phyloP scores from a whole-genome alignment of 2,888 invertebrate species.

The Meghimatium bilineatum region DNA sequence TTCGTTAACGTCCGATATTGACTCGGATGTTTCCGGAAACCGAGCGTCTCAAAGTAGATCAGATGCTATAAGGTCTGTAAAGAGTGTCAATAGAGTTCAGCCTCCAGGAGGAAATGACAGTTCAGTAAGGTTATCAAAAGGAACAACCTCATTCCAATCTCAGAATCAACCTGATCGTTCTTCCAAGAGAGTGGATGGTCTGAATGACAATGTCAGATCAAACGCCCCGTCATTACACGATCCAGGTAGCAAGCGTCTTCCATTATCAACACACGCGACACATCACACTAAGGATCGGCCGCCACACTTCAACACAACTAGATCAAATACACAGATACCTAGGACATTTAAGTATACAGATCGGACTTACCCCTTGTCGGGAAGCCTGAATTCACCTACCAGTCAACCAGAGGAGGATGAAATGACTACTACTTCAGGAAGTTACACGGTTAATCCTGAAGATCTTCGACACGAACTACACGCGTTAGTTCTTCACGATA shows the following conservation, averaged over 20 bases:
- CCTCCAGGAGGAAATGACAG: background rate
- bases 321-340: background rate
- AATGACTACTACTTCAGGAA: constrained; percentile 54
- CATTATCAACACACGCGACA: background rate
- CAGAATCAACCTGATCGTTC: background rate
- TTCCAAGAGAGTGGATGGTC: constrained; percentile 10
- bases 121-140: background rate
- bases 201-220: background rate
- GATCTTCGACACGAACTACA: constrained; percentile 54
- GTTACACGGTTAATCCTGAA: constrained; percentile 55
- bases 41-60: constrained; percentile 15
- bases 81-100: too few relatives aligned
- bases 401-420: constrained; percentile 49
- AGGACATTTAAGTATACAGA: constrained; percentile 21
- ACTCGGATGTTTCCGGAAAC: constrained; percentile 35
- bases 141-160: background rate
- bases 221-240: constrained; percentile 20
- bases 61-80: background rate
- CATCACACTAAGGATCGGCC: constrained; percentile 1
- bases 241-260: background rate
- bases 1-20: constrained; percentile 30
- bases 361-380: constrained; percentile 8
- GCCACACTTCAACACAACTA: background rate
- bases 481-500: constrained; percentile 48
- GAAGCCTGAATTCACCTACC: background rate